Evolutionary conservation across 2,113 vertebrate species (phyloP).

Genomic region (Phrynosoma platyrhinos): DNA sequence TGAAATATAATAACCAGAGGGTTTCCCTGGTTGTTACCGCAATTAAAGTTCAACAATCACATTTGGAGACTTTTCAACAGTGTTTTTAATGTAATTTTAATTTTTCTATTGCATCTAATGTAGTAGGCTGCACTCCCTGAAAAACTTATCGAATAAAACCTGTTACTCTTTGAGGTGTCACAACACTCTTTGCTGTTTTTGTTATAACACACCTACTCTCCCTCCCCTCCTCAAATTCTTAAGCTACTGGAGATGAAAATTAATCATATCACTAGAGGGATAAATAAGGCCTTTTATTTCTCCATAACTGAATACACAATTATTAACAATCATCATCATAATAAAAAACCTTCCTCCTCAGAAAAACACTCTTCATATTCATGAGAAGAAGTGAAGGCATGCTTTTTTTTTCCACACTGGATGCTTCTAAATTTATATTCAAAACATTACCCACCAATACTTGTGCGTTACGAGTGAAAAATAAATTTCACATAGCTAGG

Average conservation of each 20-base stretch:
- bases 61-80: neutral
- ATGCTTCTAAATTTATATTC: slow-evolving; percentile 24
- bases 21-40: neutral
- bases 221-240: neutral
- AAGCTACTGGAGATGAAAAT: neutral
- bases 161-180: too few species aligned
- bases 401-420: neutral
- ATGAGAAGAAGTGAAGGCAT: neutral
- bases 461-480: neutral
- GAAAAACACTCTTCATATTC: slow-evolving; percentile 4
- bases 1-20: neutral
- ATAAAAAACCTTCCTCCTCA: neutral
- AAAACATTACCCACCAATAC: slow-evolving; percentile 20
- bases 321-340: neutral
- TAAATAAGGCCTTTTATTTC: neutral
- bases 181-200: too few species aligned
- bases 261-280: neutral
- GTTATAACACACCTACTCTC: too few species aligned
- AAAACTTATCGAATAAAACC: too few species aligned
- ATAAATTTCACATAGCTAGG: neutral
- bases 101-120: too few species aligned
- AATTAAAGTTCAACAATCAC: slow-evolving; percentile 12
- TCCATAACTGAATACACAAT: slow-evolving; percentile 16
- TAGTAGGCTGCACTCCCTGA: too few species aligned
- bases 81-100: neutral